A percentile compares a stretch with the other conserved stretches of the same genome.
These are phyloP conservation scores for Astreopora myriophthalma DNA, from an alignment of 64 coral and sea anemone genomes.

Conservation along the genomic window DNA sequence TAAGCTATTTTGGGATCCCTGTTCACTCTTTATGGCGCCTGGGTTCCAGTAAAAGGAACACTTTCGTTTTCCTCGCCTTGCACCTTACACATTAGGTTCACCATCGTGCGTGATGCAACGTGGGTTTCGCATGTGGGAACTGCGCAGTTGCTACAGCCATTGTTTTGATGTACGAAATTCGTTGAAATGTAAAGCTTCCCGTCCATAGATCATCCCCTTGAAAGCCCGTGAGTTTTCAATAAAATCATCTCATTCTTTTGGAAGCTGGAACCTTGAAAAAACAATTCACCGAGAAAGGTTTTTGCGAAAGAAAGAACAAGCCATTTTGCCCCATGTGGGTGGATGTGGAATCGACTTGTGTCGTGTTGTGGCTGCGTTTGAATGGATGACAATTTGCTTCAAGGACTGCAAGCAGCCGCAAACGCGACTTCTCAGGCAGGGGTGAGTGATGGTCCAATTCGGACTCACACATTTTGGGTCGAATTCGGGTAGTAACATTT, in stretches of 20 bases:
- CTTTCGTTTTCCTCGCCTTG: background rate
- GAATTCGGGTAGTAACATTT: too few relatives aligned
- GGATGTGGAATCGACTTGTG: background rate
- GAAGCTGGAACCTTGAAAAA: background rate
- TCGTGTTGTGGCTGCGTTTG: background rate
- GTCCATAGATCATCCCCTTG: background rate
- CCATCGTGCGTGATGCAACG: slow-evolving; percentile 62
- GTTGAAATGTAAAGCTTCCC: background rate
- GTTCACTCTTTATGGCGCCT: too few relatives aligned
- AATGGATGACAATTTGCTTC: slow-evolving; percentile 72
- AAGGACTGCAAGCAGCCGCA: slow-evolving; percentile 53
- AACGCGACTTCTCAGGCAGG: slow-evolving; percentile 60
- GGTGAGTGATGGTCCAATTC: slow-evolving; percentile 31
- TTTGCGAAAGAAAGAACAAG: background rate
- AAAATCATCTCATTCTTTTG: background rate
- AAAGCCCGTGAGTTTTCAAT: background rate
- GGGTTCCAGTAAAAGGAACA: background rate
- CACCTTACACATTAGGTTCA: background rate
- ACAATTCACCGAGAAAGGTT: background rate
- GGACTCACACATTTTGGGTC: background rate
- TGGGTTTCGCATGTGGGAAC: background rate
- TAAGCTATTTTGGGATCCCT: too few relatives aligned
- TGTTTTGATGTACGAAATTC: slow-evolving; percentile 22
- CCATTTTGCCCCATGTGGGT: slow-evolving; percentile 4
- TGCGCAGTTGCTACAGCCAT: background rate